Percentiles rank a stretch among this genome's conserved stretches.
Evolutionary conservation across 2,113 vertebrate species (phyloP).

Genomic region (Eulacestoma nigropectus): DNA sequence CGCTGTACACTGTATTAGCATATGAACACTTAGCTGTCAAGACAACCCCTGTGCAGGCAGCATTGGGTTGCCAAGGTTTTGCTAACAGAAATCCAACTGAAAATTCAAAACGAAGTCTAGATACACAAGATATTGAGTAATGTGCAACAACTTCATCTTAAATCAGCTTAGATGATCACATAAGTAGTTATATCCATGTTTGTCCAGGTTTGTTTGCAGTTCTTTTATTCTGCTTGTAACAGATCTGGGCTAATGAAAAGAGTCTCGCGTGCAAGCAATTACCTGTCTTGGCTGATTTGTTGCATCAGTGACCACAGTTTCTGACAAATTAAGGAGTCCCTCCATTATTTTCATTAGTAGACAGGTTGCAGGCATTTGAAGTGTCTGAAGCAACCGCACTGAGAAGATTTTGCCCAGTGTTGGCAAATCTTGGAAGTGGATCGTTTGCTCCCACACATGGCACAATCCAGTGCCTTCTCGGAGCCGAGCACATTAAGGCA

Average conservation of each 20-base stretch:
- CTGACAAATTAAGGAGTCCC: background rate
- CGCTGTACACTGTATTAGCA: background rate
- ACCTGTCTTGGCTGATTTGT: background rate
- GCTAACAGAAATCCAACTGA: background rate
- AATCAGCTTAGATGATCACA: background rate
- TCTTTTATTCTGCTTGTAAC: background rate
- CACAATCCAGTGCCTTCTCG: background rate
- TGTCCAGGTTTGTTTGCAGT: background rate
- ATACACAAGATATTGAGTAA: background rate
- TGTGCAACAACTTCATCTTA: background rate
- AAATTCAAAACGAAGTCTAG: background rate
- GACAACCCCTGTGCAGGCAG: background rate
- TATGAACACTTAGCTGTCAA: background rate
- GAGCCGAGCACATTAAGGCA: conserved; percentile 49
- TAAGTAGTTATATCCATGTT: background rate
- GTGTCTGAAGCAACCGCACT: background rate
- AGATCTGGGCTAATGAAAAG: background rate
- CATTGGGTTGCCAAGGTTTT: background rate
- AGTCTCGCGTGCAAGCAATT: background rate
- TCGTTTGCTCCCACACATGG: background rate
- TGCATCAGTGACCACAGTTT: background rate
- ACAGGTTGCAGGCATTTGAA: conserved; percentile 3
- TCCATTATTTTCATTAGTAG: background rate
- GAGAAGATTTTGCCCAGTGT: background rate
- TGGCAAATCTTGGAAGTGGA: background rate